A percentile compares a stretch with the other conserved stretches of the same genome.
Evolutionary conservation across 2,888 invertebrate species (phyloP).

Genomic region (Capitulum mitella): DNA sequence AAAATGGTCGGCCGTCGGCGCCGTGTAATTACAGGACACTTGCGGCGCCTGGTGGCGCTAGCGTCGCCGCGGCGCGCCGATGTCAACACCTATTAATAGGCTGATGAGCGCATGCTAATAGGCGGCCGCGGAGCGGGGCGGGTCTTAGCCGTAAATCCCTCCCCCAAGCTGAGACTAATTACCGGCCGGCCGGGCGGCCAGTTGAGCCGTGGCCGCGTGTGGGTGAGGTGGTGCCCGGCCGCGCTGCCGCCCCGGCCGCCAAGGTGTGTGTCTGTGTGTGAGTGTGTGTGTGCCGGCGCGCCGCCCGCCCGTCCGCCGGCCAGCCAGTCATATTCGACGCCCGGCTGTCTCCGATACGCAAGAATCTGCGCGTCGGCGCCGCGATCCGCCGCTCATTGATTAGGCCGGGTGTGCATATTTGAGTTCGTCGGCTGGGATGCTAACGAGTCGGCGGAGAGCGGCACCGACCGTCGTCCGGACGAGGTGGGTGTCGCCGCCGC

Average conservation of each 20-base stretch:
- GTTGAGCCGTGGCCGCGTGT: background rate
- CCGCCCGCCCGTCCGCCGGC: background rate
- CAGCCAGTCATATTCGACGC: background rate
- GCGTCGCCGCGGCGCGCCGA: background rate
- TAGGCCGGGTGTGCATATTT: conserved; percentile 22
- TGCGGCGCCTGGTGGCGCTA: background rate
- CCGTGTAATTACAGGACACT: background rate
- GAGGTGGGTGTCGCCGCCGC: background rate
- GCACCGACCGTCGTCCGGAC: background rate
- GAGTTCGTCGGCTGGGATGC: conserved; percentile 12
- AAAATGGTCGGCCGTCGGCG: background rate
- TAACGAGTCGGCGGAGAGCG: conserved; percentile 9
- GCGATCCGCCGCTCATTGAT: conserved; percentile 1
- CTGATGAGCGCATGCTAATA: conserved; percentile 18
- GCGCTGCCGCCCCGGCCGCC: background rate
- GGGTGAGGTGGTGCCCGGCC: background rate
- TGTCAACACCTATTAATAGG: conserved; percentile 18
- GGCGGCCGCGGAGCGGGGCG: background rate
- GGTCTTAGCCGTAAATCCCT: conserved; percentile 22
- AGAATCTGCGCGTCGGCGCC: conserved; percentile 11
- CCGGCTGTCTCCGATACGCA: background rate
- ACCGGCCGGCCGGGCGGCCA: background rate
- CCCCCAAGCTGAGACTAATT: conserved; percentile 5
- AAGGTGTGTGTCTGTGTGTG: too few relatives aligned
- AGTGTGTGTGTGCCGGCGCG: too few relatives aligned